A percentile compares a stretch with the other conserved stretches of the same genome.
phyloP scores from a whole-genome alignment of 2,113 vertebrate genomes.

The Pholis gunnellus region DNA sequence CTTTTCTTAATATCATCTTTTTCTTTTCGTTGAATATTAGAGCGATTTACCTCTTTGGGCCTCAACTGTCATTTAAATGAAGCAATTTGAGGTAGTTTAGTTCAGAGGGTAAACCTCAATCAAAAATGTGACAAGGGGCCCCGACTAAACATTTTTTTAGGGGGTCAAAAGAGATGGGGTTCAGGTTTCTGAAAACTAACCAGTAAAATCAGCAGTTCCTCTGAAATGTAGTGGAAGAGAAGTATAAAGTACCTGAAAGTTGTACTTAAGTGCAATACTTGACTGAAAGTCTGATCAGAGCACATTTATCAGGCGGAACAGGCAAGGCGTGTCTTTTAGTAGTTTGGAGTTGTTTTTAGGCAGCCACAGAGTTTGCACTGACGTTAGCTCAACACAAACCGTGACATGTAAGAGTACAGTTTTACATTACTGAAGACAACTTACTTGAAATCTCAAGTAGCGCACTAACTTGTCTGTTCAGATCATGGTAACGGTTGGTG shows the following conservation, averaged over 20 bases:
- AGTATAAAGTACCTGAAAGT: not conserved
- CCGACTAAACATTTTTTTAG: not conserved
- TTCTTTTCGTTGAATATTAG: not conserved
- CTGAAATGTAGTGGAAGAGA: not conserved
- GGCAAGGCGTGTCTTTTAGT: not conserved
- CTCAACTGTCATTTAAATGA: not conserved
- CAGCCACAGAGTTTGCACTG: not conserved
- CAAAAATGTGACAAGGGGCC: not conserved
- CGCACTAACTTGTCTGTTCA: not conserved
- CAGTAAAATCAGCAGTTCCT: not conserved
- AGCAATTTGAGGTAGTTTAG: not conserved
- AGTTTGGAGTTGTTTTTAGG: not conserved
- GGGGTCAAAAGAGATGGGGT: no score
- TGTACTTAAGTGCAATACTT: not conserved
- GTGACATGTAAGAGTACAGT: no score
- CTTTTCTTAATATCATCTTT: not conserved
- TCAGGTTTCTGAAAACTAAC: not conserved
- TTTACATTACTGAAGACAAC: not conserved
- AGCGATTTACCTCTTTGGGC: not conserved
- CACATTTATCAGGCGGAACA: not conserved
- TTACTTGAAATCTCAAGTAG: not conserved
- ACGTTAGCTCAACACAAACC: no score
- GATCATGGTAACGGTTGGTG: not conserved
- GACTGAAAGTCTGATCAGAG: no score
- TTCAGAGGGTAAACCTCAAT: not conserved